These are phyloP conservation scores for Dendrolimus houi DNA, from an alignment of 2,888 invertebrate species.

Conservation along the genomic window DNA sequence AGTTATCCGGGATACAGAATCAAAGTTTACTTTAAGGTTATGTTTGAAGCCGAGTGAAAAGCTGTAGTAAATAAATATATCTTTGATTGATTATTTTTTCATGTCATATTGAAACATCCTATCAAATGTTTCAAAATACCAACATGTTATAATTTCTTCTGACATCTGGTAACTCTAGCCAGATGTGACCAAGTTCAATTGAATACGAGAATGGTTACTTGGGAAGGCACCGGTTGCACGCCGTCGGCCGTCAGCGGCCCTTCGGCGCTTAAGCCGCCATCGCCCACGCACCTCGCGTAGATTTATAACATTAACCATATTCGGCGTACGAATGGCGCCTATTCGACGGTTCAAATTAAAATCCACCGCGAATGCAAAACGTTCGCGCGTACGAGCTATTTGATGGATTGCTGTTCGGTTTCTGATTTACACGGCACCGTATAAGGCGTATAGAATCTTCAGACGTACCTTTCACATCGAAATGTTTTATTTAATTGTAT, in stretches of 20 bases:
- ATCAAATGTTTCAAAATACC: too few relatives aligned
- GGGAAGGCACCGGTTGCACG: slow-evolving; percentile 19
- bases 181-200: slow-evolving; percentile 54
- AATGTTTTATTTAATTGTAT: too few relatives aligned
- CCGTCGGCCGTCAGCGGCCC: slow-evolving; percentile 23
- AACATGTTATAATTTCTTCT: too few relatives aligned
- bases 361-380: slow-evolving; percentile 61
- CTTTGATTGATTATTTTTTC: too few relatives aligned
- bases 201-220: slow-evolving; percentile 41
- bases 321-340: slow-evolving; percentile 70
- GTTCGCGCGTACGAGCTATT: slow-evolving; percentile 34
- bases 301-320: slow-evolving; percentile 75
- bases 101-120: too few relatives aligned
- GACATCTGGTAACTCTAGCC: too few relatives aligned
- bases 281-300: slow-evolving; percentile 48
- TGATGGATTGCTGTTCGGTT: slow-evolving; percentile 58
- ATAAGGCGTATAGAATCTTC: slow-evolving; percentile 37
- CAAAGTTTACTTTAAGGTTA: too few relatives aligned
- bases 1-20: too few relatives aligned
- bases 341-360: slow-evolving; percentile 72
- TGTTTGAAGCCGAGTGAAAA: too few relatives aligned
- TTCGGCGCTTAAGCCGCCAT: slow-evolving; percentile 41
- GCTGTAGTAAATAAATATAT: too few relatives aligned
- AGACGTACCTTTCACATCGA: slow-evolving; percentile 12
- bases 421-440: slow-evolving; percentile 57